phyloP scores from a whole-genome alignment of 1,140 invertebrate genomes.

The Caenorhabditis tropicalis region DNA sequence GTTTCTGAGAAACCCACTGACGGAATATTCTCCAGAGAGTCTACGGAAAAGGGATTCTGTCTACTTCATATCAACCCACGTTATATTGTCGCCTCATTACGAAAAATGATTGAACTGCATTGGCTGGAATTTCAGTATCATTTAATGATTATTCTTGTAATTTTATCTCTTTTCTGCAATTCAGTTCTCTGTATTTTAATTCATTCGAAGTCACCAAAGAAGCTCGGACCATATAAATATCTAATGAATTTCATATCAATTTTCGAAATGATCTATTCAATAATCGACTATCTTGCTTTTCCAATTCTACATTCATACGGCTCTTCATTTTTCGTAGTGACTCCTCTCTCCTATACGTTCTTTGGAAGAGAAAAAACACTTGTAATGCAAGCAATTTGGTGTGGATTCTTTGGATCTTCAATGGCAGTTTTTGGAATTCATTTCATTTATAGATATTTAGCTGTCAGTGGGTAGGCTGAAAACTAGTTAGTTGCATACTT shows the following conservation, averaged over 20 bases:
- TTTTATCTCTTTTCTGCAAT: not conserved
- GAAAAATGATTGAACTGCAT: not conserved
- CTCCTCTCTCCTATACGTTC: not conserved
- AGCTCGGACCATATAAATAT: not conserved
- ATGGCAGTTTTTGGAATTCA: conserved; percentile 16
- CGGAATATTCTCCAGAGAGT: not conserved
- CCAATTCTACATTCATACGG: not conserved
- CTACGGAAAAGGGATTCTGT: too few species aligned
- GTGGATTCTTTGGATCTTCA: not conserved
- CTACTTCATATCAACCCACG: not conserved
- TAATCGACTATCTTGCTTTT: not conserved
- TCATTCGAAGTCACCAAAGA: not conserved
- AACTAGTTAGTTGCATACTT: too few species aligned
- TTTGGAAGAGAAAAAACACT: not conserved
- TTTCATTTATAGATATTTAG: not conserved
- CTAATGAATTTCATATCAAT: not conserved
- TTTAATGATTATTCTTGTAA: not conserved
- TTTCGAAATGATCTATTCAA: not conserved
- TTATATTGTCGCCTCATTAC: not conserved
- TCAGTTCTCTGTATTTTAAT: not conserved
- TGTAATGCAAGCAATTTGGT: not conserved
- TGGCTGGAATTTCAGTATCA: not conserved
- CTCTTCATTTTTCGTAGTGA: not conserved
- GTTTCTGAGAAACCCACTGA: not conserved
- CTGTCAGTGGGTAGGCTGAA: not conserved